Base-by-base conservation (phyloP, 1,140 invertebrate genomes). In the Thaumetopoea pityocampa region DNA sequence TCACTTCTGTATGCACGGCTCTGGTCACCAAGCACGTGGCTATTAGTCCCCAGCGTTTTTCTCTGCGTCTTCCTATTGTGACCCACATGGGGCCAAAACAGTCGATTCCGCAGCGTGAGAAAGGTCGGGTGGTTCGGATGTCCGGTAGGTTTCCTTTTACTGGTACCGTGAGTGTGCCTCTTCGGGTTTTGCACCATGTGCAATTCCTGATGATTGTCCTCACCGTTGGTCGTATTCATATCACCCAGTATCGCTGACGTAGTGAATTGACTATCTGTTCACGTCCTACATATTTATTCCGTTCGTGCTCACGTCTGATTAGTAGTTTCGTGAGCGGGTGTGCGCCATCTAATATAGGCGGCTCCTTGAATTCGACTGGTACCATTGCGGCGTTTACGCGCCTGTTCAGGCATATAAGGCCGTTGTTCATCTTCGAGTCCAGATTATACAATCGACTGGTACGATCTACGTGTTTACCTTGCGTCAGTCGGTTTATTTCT, bases 241-340 rank as follows among this genome's bases (percentile, higher is more conserved):
- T 3, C 1, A 57, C 42, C 44, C 45, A 48, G 10, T 48, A 57
- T 0, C 22, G 15, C 15, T 57, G 41, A 2, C 45, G 12, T 1
- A 51, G 7, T 2, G 47, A 19, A 14, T 51, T 53, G 0, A 28
- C 38, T 2, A 55, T 45, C 1, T 16, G 26, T 5, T 55, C 44
- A 0, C 22, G 29, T 4, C 38, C 42, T 0, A 18, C 44, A 10
- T 59, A 48, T 5, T 19, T 28, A 2, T 17, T 37, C 6, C 22
- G 16, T 3, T 36, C 12, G 15, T 43, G 41, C 2, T 34, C 9
- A 3, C 12, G n/a, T 1, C 8, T 9, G 1, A 33, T 18, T 2
- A 32, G n/a, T 10, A 42, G 15, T 9, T 18, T 32, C n/a, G 38
- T 18, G 8, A 33, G 0, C 0, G 7, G n/a, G 5, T 42, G 28